Percentiles rank a stretch among this genome's conserved stretches.
phyloP scores from a whole-genome alignment of 2,888 invertebrate genomes.

The Platypus cylindrus region DNA sequence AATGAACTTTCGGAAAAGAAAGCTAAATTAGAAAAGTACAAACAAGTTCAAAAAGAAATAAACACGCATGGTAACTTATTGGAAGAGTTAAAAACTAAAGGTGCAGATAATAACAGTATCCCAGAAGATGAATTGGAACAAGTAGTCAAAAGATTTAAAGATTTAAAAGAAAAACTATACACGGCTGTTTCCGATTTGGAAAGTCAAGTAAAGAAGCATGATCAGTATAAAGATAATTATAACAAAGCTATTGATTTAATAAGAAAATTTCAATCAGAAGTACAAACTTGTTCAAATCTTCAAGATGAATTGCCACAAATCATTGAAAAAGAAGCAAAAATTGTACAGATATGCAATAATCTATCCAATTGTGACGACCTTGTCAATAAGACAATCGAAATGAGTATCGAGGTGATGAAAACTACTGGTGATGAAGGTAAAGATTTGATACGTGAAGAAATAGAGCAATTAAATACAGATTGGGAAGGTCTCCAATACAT shows the following conservation, averaged over 20 bases:
- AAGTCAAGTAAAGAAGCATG: constrained; percentile 74
- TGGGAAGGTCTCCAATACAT: constrained; percentile 71
- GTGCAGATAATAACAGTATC: constrained; percentile 47
- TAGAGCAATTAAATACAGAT: constrained; percentile 64
- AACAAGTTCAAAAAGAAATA: constrained; percentile 69
- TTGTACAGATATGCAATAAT: constrained; percentile 54
- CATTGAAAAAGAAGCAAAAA: constrained; percentile 60
- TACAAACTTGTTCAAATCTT: constrained; percentile 74
- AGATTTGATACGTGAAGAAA: constrained; percentile 68
- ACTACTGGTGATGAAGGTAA: constrained; percentile 75
- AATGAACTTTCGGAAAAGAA: constrained; percentile 87
- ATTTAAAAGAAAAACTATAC: constrained; percentile 50
- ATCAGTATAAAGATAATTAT: constrained; percentile 71
- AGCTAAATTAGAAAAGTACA: constrained; percentile 77
- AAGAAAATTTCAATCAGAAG: constrained; percentile 62
- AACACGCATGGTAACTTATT: constrained; percentile 66
- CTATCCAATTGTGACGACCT: constrained; percentile 61
- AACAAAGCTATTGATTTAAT: constrained; percentile 80
- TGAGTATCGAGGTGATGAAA: constrained; percentile 61
- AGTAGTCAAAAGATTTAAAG: constrained; percentile 58
- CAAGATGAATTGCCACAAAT: constrained; percentile 76
- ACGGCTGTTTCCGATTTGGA: constrained; percentile 60
- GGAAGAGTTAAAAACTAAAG: constrained; percentile 60
- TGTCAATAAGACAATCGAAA: constrained; percentile 57
- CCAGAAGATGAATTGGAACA: constrained; percentile 52